These are phyloP conservation scores for Hephaestus fuliginosus DNA, from an alignment of 2,797 vertebrate genomes.

Conservation along the genomic window DNA sequence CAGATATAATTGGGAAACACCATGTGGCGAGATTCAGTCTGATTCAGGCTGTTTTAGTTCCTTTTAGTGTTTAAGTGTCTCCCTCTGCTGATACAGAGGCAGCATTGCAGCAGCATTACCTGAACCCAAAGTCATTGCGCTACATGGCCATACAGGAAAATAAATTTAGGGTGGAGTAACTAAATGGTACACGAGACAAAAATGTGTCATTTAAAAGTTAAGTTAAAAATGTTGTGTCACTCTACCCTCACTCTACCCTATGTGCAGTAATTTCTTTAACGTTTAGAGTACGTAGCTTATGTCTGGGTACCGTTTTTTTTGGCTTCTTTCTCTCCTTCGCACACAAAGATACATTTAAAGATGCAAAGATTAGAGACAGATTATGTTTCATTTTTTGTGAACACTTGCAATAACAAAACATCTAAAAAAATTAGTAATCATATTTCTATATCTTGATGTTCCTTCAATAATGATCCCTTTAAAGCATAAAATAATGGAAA, in stretches of 20 bases:
- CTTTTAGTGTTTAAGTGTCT: conserved; percentile 26
- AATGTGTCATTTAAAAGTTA: not conserved
- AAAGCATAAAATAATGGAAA: conserved; percentile 16
- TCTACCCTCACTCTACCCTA: too few species aligned
- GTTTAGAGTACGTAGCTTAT: too few species aligned
- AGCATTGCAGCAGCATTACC: conserved; percentile 11
- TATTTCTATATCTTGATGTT: conserved; percentile 15
- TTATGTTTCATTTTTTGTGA: conserved; percentile 32
- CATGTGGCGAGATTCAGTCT: not conserved
- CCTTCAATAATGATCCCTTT: conserved; percentile 5
- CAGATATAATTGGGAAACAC: not conserved
- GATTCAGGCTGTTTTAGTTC: too few species aligned
- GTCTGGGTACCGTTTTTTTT: not conserved
- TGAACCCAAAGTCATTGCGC: not conserved
- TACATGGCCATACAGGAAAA: not conserved
- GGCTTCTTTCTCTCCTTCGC: not conserved
- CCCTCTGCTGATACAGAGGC: conserved; percentile 56
- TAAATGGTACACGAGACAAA: not conserved
- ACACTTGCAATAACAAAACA: conserved; percentile 48
- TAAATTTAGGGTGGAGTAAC: not conserved
- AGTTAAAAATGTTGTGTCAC: not conserved
- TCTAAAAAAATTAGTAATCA: conserved; percentile 25
- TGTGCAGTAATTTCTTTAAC: not conserved
- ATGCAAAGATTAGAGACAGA: conserved; percentile 13
- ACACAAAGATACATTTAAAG: not conserved